Percentiles rank a stretch among this genome's conserved stretches.
Evolutionary conservation across 2,888 invertebrate genomes (phyloP).

Genomic region (Pachymerium ferrugineum): DNA sequence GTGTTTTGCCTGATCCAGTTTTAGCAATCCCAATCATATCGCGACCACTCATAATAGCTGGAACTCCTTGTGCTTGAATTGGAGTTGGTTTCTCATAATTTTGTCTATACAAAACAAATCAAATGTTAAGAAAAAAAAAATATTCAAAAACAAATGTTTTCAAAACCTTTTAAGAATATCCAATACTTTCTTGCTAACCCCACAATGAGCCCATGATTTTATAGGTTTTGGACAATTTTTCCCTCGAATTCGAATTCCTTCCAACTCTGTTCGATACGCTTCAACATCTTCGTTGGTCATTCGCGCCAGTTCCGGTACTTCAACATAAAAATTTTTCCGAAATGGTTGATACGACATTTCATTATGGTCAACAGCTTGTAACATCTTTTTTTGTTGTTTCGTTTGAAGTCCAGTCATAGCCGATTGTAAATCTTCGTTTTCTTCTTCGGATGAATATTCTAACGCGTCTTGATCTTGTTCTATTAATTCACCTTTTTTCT

Average conservation of each 20-base stretch:
- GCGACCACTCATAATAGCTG: constrained; percentile 86
- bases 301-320: constrained; percentile 87
- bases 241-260: constrained; percentile 92
- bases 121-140: neutral
- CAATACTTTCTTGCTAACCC: constrained; percentile 90
- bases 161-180: constrained; percentile 84
- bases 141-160: constrained; percentile 45
- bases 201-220: constrained; percentile 96
- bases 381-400: constrained; percentile 83
- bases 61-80: constrained; percentile 96
- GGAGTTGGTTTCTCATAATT: constrained; percentile 95
- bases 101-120: constrained; percentile 43
- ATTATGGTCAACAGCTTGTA: constrained; percentile 86
- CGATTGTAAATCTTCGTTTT: constrained; percentile 80
- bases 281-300: constrained; percentile 71
- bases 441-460: constrained; percentile 95
- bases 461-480: constrained; percentile 97
- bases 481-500: constrained; percentile 93
- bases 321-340: constrained; percentile 94
- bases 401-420: constrained; percentile 84
- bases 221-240: constrained; percentile 93
- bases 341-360: constrained; percentile 81
- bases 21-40: constrained; percentile 99
- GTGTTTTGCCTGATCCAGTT: constrained; percentile 96
- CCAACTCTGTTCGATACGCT: constrained; percentile 62